Percentiles rank a stretch among this genome's conserved stretches.
phyloP scores from a whole-genome alignment of 2,113 vertebrate genomes.

The Penelope pileata region DNA sequence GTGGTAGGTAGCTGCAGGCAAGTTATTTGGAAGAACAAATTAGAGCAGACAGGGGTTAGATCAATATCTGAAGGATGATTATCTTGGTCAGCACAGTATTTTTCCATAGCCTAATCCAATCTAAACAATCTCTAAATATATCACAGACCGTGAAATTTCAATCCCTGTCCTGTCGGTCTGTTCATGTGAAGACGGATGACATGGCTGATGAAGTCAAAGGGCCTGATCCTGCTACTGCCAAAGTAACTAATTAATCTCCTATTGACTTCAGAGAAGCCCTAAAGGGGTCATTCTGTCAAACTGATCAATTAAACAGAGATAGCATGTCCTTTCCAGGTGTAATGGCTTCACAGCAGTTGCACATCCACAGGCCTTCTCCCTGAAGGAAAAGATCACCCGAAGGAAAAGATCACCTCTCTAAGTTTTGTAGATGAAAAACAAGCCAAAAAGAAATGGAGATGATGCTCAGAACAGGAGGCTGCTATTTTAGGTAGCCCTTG shows the following conservation, averaged over 20 bases:
- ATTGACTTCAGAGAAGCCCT: not conserved
- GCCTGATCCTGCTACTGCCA: not conserved
- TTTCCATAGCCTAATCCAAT: constrained; percentile 24
- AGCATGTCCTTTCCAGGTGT: not conserved
- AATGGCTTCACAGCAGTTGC: not conserved
- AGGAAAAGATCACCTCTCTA: not conserved
- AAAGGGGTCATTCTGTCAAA: not conserved
- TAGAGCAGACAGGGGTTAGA: constrained; percentile 61
- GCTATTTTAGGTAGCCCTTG: not conserved
- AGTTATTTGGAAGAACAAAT: constrained; percentile 60
- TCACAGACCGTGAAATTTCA: constrained; percentile 62
- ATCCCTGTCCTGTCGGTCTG: constrained; percentile 34
- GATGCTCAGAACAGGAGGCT: not conserved
- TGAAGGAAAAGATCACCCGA: not conserved
- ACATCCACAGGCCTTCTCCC: not conserved
- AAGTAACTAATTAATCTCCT: not conserved
- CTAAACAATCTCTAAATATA: constrained; percentile 61
- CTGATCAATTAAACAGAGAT: not conserved
- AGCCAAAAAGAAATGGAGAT: not conserved
- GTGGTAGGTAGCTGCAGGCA: not conserved
- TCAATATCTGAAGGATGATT: constrained; percentile 57
- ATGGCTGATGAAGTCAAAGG: not conserved
- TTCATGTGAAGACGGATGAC: constrained; percentile 20
- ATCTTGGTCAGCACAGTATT: constrained; percentile 49
- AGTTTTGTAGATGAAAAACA: not conserved